A percentile compares a stretch with the other conserved stretches of the same genome.
phyloP scores from a whole-genome alignment of 2,888 invertebrate species.

The Temnothorax rugatulus region DNA sequence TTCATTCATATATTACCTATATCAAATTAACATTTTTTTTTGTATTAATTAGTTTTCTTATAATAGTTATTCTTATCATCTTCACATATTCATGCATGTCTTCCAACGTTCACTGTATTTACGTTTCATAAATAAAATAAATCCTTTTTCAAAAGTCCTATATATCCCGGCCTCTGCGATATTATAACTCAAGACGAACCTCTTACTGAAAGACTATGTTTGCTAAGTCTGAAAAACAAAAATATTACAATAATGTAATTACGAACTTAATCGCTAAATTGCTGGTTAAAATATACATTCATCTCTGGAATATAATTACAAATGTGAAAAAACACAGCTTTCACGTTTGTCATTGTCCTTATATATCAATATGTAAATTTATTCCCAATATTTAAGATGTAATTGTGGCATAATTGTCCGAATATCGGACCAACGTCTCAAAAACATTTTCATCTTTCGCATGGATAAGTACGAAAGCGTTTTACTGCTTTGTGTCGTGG shows the following conservation, averaged over 20 bases:
- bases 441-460: slow-evolving; percentile 35
- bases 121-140: slow-evolving; percentile 83
- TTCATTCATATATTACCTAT: slow-evolving; percentile 85
- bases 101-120: slow-evolving; percentile 75
- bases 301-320: slow-evolving; percentile 30
- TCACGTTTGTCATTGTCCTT: slow-evolving; percentile 11
- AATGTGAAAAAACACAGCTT: slow-evolving; percentile 7
- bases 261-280: slow-evolving; percentile 54
- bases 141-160: slow-evolving; percentile 79
- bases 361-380: slow-evolving; percentile 17
- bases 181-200: slow-evolving; percentile 74
- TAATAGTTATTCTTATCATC: slow-evolving; percentile 77
- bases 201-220: slow-evolving; percentile 79
- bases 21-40: slow-evolving; percentile 82
- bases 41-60: slow-evolving; percentile 77
- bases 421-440: background rate
- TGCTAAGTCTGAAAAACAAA: slow-evolving; percentile 50
- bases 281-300: slow-evolving; percentile 26
- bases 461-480: slow-evolving; percentile 43
- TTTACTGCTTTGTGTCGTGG: slow-evolving; percentile 25
- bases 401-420: slow-evolving; percentile 8
- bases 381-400: background rate
- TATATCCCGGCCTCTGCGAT: slow-evolving; percentile 77
- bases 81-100: slow-evolving; percentile 79
- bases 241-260: slow-evolving; percentile 42